These are phyloP conservation scores for Drosophila rhopaloa DNA, from an alignment of 1,140 invertebrate species.

Conservation along the genomic window DNA sequence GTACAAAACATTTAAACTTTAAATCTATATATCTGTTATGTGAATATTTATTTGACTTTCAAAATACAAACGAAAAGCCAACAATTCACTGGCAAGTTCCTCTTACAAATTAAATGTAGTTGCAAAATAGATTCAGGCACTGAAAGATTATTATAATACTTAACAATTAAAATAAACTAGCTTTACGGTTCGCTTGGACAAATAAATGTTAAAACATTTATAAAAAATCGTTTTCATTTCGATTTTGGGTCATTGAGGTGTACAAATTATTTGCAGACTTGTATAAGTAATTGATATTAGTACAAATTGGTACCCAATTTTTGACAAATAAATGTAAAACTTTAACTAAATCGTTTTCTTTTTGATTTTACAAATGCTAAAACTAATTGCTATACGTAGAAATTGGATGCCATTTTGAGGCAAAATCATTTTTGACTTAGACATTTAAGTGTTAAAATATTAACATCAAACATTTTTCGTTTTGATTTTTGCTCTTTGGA, in stretches of 20 bases:
- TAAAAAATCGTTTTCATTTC: not conserved
- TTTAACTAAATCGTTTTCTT: not conserved
- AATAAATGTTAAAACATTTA: not conserved
- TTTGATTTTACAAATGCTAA: not conserved
- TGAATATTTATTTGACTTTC: slow-evolving; percentile 31
- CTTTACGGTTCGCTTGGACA: not conserved
- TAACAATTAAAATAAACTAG: not conserved
- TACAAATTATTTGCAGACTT: not conserved
- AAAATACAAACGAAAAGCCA: slow-evolving; percentile 12
- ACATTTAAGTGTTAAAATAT: not conserved
- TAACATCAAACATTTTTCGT: too few species aligned
- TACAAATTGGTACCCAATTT: not conserved
- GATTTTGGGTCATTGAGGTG: not conserved
- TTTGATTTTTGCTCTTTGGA: not conserved
- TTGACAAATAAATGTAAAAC: not conserved
- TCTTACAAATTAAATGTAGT: slow-evolving; percentile 2
- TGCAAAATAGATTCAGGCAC: slow-evolving; percentile 25
- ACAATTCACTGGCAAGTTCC: slow-evolving; percentile 14
- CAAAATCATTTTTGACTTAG: not conserved
- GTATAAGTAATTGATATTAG: too few species aligned
- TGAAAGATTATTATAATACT: not conserved
- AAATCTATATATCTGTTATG: not conserved
- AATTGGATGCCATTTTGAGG: not conserved
- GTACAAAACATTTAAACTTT: not conserved
- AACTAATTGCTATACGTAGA: not conserved